These are phyloP conservation scores for Chrysogorgia sp. DNA, from an alignment of 92 coral and sea anemone genomes.

Conservation along the genomic window DNA sequence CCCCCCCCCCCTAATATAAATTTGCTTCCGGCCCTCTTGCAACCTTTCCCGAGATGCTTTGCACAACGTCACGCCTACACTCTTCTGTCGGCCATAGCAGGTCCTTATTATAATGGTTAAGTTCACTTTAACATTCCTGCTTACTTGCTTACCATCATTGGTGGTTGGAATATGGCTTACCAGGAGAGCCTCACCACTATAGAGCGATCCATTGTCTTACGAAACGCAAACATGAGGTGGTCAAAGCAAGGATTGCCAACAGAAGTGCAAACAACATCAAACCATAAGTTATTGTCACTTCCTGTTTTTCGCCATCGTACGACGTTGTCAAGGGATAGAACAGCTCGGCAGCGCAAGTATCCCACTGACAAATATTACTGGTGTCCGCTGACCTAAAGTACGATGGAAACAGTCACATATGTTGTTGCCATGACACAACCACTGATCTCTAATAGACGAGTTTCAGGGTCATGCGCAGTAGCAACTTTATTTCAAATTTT, in stretches of 20 bases:
- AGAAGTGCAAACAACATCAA: slow-evolving; percentile 70
- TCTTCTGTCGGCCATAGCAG: too few species aligned
- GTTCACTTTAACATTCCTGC: too few species aligned
- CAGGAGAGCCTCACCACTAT: background rate
- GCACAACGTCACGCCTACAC: too few species aligned
- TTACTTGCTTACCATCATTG: too few species aligned
- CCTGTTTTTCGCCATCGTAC: slow-evolving; percentile 87
- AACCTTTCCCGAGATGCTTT: too few species aligned
- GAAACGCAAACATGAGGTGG: slow-evolving; percentile 71
- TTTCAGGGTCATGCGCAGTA: background rate
- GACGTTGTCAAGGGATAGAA: slow-evolving; percentile 87
- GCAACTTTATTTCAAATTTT: too few species aligned
- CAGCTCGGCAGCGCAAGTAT: slow-evolving; percentile 83
- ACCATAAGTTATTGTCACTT: slow-evolving; percentile 72
- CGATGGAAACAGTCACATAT: background rate
- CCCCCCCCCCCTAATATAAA: too few species aligned
- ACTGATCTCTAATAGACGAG: background rate
- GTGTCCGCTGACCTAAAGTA: slow-evolving; percentile 70
- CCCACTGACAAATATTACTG: slow-evolving; percentile 77
- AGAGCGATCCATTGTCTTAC: slow-evolving; percentile 1
- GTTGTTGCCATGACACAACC: background rate
- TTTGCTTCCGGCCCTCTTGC: too few species aligned
- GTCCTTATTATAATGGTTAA: too few species aligned
- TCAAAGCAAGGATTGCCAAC: slow-evolving; percentile 54
- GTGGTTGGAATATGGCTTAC: background rate